Conservation (phyloP, 2,797 vertebrate species). For the Sebastes alutus region DNA sequence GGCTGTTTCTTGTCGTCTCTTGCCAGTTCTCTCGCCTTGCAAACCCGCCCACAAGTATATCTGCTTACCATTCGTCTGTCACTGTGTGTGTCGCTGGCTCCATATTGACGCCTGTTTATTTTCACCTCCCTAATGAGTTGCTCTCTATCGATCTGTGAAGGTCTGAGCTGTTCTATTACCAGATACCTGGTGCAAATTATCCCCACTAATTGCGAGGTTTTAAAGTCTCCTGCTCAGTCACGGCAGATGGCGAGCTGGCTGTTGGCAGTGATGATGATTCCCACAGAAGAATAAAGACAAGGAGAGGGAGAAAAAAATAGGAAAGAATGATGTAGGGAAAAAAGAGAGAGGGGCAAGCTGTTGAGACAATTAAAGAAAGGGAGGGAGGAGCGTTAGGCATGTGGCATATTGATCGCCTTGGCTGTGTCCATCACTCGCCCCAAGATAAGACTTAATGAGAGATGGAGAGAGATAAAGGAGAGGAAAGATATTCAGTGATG, state of each 20-base stretch:
- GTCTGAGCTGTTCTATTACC: slow-evolving; percentile 59
- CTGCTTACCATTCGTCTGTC: slow-evolving; percentile 31
- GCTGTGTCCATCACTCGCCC: slow-evolving; percentile 39
- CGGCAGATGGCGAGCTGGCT: slow-evolving; percentile 52
- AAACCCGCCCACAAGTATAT: slow-evolving; percentile 37
- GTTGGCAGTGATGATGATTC: slow-evolving; percentile 24
- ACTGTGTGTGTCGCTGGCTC: slow-evolving; percentile 20
- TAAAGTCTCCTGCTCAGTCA: slow-evolving; percentile 27
- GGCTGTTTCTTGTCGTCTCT: slow-evolving; percentile 21
- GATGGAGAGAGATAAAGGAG: slow-evolving; percentile 50
- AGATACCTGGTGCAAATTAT: slow-evolving; percentile 58
- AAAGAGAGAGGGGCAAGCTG: slow-evolving; percentile 5
- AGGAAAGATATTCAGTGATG: slow-evolving; percentile 20
- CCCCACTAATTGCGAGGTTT: slow-evolving; percentile 51
- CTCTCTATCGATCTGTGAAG: slow-evolving; percentile 70
- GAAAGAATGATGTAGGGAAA: slow-evolving; percentile 1
- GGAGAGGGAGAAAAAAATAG: background rate
- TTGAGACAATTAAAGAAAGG: slow-evolving; percentile 30
- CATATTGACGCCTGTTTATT: slow-evolving; percentile 47
- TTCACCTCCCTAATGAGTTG: slow-evolving; percentile 59
- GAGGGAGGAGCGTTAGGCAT: background rate
- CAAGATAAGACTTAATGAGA: slow-evolving; percentile 77
- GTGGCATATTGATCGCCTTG: slow-evolving; percentile 61
- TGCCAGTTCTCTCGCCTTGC: background rate
- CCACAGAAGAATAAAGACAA: background rate